Base-by-base conservation (phyloP, 2,113 vertebrate species). In the Monarcha castaneiventris region DNA sequence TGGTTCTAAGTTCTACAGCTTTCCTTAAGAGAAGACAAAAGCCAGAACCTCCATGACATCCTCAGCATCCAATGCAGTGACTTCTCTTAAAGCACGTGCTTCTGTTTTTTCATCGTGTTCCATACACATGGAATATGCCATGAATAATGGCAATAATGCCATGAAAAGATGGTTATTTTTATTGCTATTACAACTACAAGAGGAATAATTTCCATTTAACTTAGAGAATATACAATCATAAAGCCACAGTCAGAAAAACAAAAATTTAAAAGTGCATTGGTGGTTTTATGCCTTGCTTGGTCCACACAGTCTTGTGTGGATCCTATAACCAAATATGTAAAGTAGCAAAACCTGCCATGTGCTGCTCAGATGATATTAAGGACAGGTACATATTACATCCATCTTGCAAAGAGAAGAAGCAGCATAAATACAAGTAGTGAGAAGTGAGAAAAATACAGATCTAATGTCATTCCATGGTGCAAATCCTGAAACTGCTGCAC, bases 391-490 rank as follows among this genome's bases (percentile, higher is more conserved):
- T 35, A 27, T 39, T 35, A 67, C 58, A 92, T 64, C 27, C 56
- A 58, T 49, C 64, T 84, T 49, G 22, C 58, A 61, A 43, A 58
- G 27, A 84, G 37, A 90, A 91, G 78, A 55, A 72, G 85, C 63
- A 56, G 3, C 51, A 91, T 64, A 93, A 95, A 94, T 79, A 93
- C 44, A 68, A 6, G 1, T 29, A 74, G 74, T 33, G 56, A 75
- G 56, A 64, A 91, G 78, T 49, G 32, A 44, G 69, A 93, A 97
- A 97, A 97, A 89, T 44, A 79, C 64, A 94, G 41, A 82, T 86
- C 75, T 96, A 77, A 43, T 87, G 66, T 41, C n/a, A 41, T 71
- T 64, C 75, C 26, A 2, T 25, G n/a, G 23, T 51, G 82, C 63
- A 95, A 63, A 55, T 39, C 30, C 56, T 35, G 29, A 71, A 93